Evolutionary conservation across 2,113 vertebrate genomes (phyloP).

Genomic region (Syngnathoides biaculeatus): DNA sequence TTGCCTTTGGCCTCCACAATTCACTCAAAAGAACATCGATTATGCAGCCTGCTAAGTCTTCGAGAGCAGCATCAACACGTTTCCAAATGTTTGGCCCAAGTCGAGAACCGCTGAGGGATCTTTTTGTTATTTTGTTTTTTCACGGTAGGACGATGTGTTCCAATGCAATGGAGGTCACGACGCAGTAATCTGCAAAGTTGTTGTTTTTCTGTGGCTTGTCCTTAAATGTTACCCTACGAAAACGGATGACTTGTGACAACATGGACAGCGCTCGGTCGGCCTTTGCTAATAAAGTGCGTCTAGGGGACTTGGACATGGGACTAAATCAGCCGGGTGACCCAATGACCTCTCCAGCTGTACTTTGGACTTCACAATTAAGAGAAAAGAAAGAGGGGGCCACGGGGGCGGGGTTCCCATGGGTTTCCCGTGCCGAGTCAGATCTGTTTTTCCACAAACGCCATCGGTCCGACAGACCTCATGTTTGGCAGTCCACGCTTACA

Average conservation of each 20-base stretch:
- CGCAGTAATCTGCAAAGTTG: not conserved
- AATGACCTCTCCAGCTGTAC: conserved; percentile 45
- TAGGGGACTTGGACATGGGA: conserved; percentile 37
- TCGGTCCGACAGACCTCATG: not conserved
- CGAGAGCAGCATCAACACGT: not conserved
- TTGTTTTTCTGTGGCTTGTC: not conserved
- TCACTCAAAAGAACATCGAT: not conserved
- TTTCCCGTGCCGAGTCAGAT: conserved; percentile 28
- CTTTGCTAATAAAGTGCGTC: conserved; percentile 22
- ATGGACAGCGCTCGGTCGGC: not conserved
- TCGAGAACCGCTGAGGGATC: not conserved
- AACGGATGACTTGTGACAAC: not conserved
- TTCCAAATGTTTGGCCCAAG: not conserved
- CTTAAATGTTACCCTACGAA: not conserved
- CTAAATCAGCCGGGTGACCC: conserved; percentile 52
- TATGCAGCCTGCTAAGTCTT: not conserved
- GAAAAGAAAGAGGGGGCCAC: conserved; percentile 7
- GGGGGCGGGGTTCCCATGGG: conserved; percentile 26
- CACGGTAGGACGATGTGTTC: not conserved
- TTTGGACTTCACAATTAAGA: conserved; percentile 24
- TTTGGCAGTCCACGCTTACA: not conserved
- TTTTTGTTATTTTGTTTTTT: not conserved
- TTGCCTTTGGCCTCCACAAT: not conserved
- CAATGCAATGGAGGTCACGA: not conserved
- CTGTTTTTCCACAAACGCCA: conserved; percentile 35